phyloP scores from a whole-genome alignment of 1,140 invertebrate genomes.

The Diorhabda elongata region DNA sequence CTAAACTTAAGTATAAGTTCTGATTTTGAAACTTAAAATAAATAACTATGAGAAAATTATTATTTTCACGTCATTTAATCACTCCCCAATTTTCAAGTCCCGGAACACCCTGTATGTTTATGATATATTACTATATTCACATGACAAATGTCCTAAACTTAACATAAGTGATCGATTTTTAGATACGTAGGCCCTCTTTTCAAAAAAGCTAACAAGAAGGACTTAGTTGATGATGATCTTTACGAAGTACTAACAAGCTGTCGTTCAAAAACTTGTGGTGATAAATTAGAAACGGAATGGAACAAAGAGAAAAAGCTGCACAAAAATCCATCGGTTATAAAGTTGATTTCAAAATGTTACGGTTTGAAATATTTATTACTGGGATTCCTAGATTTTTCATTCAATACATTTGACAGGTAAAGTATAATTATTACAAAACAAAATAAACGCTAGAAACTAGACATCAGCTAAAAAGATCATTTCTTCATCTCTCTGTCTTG shows the following conservation, averaged over 20 bases:
- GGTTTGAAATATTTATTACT: conserved; percentile 16
- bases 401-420: conserved; percentile 16
- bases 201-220: conserved; percentile 30
- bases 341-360: conserved; percentile 17
- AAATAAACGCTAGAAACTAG: background rate
- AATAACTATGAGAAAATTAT: background rate
- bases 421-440: background rate
- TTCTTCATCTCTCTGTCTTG: background rate
- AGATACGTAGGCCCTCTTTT: conserved; percentile 31
- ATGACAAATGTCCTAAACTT: background rate
- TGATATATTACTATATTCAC: no score
- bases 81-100: background rate
- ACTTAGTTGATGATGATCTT: conserved; percentile 34
- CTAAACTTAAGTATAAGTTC: background rate
- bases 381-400: conserved; percentile 14
- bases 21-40: background rate
- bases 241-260: conserved; percentile 33
- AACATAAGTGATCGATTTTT: conserved; percentile 9
- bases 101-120: no score
- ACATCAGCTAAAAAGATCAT: no score
- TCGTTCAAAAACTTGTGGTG: conserved; percentile 27
- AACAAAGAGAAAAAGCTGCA: conserved; percentile 7
- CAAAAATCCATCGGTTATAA: conserved; percentile 11
- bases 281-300: conserved; percentile 33
- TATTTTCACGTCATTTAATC: background rate